A percentile compares a stretch with the other conserved stretches of the same genome.
phyloP scores from a whole-genome alignment of 1,140 invertebrate genomes.

The Rhyacophila brunnea region DNA sequence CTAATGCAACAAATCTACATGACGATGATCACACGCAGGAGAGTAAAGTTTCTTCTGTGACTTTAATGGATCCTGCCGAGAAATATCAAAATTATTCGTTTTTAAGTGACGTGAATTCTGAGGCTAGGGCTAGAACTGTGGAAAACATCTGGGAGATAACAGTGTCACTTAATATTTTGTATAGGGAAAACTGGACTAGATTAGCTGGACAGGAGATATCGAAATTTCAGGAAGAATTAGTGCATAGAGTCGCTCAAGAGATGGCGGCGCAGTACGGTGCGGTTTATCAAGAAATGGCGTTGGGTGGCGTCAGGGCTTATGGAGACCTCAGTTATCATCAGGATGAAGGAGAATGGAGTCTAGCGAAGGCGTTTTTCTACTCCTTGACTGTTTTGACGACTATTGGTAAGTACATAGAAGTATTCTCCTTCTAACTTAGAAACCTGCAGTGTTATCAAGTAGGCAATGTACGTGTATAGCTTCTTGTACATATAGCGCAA shows the following conservation, averaged over 20 bases:
- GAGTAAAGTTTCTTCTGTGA: not conserved
- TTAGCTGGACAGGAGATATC: slow-evolving; percentile 52
- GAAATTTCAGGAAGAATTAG: slow-evolving; percentile 74
- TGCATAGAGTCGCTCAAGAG: slow-evolving; percentile 76
- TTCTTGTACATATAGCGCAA: too few relatives aligned
- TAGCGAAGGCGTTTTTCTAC: slow-evolving; percentile 92
- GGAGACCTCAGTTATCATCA: slow-evolving; percentile 45
- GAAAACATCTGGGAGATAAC: slow-evolving; percentile 95
- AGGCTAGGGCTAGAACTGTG: slow-evolving; percentile 72
- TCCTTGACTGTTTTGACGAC: slow-evolving; percentile 94
- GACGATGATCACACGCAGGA: slow-evolving; percentile 9
- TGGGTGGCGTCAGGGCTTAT: slow-evolving; percentile 42
- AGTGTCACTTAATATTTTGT: slow-evolving; percentile 88
- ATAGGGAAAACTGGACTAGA: slow-evolving; percentile 92
- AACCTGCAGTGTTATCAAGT: too few relatives aligned
- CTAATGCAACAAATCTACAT: slow-evolving; percentile 23
- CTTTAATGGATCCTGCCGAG: slow-evolving; percentile 43
- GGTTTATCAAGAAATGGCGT: slow-evolving; percentile 52
- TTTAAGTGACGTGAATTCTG: slow-evolving; percentile 52
- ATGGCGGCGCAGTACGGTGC: slow-evolving; percentile 58
- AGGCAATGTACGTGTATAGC: too few relatives aligned
- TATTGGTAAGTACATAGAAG: slow-evolving; percentile 79
- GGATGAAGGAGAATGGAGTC: slow-evolving; percentile 81
- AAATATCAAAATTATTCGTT: slow-evolving; percentile 48
- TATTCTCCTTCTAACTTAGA: too few relatives aligned